Conservation (phyloP, 2,797 vertebrate species). For the Enteromius viviparus region DNA sequence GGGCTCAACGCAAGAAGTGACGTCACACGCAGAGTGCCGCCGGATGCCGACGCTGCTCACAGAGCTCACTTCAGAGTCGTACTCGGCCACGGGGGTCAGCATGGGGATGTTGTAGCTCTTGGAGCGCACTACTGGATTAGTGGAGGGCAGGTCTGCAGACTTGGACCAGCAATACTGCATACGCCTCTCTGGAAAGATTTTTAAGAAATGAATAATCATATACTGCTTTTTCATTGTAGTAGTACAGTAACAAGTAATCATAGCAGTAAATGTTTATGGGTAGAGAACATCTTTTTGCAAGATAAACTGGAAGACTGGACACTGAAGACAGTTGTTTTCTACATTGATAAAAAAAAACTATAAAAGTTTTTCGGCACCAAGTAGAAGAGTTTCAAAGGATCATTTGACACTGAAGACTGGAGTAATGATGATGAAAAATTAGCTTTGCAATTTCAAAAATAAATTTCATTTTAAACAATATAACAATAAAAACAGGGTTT, state of each 20-base stretch:
- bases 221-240: not conserved
- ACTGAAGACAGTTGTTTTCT: too few species aligned
- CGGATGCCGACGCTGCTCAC: slow-evolving; percentile 84
- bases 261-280: not conserved
- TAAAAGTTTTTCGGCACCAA: not conserved
- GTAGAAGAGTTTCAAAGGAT: not conserved
- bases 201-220: not conserved
- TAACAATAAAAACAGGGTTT: not conserved
- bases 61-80: slow-evolving; percentile 84
- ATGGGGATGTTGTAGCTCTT: slow-evolving; percentile 98
- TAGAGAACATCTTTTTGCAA: not conserved
- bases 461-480: not conserved
- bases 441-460: not conserved
- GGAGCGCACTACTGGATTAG: slow-evolving; percentile 93
- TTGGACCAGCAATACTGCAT: slow-evolving; percentile 86
- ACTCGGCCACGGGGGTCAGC: slow-evolving; percentile 94
- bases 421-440: not conserved
- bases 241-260: not conserved
- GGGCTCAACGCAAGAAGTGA: slow-evolving; percentile 89
- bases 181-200: slow-evolving; percentile 83
- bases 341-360: not conserved
- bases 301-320: too few species aligned
- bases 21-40: slow-evolving; percentile 93
- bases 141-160: slow-evolving; percentile 82
- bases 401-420: not conserved